A percentile compares a stretch with the other conserved stretches of the same genome.
phyloP scores from a whole-genome alignment of 2,797 vertebrate species.

The Ceryle rudis region DNA sequence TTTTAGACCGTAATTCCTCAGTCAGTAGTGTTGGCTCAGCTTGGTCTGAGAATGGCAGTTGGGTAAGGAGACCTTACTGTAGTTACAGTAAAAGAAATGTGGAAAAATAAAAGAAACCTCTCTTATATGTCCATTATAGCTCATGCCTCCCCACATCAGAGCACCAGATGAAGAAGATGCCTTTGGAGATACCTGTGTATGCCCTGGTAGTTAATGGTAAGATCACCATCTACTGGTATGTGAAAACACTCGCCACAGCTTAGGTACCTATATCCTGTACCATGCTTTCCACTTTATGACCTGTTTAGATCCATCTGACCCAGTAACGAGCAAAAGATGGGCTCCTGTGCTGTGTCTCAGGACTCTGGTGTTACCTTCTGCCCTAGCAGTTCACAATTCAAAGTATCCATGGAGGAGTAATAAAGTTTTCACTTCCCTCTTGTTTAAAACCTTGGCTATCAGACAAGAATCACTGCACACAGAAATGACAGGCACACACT shows the following conservation, averaged over 20 bases:
- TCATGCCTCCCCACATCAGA: background rate
- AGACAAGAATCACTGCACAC: background rate
- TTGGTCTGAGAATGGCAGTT: background rate
- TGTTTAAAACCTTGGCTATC: background rate
- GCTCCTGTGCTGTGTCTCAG: background rate
- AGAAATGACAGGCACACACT: background rate
- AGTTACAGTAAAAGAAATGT: background rate
- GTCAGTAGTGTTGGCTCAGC: background rate
- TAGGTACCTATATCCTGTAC: background rate
- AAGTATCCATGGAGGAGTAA: background rate
- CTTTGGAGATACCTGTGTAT: background rate
- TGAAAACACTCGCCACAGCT: background rate
- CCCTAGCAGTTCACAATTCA: background rate
- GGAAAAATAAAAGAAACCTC: background rate
- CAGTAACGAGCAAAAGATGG: background rate
- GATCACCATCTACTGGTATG: background rate
- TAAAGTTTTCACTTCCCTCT: background rate
- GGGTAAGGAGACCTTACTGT: background rate
- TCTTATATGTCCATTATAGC: background rate
- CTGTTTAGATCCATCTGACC: background rate
- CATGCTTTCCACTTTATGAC: background rate
- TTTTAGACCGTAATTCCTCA: background rate
- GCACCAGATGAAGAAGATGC: background rate
- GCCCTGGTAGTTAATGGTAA: background rate
- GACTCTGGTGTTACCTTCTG: background rate